phyloP scores from a whole-genome alignment of 2,797 vertebrate genomes.

The Philypnodon macrostomus region DNA sequence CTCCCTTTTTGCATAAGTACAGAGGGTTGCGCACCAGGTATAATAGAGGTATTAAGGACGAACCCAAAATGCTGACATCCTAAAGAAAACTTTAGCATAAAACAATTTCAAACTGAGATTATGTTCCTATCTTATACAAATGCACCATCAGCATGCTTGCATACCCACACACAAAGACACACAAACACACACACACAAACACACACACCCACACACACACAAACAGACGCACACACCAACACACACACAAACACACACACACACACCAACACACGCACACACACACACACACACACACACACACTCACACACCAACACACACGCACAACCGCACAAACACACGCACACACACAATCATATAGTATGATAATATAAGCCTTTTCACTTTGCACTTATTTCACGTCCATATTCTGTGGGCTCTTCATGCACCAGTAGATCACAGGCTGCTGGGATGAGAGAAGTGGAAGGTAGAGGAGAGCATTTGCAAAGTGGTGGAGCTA shows the following conservation, averaged over 20 bases:
- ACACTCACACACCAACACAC: too few relatives aligned
- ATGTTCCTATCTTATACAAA: conserved; percentile 15
- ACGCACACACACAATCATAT: too few relatives aligned
- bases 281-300: too few relatives aligned
- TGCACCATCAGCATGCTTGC: conserved; percentile 22
- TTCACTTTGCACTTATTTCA: conserved; percentile 49
- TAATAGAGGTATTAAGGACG: conserved; percentile 22
- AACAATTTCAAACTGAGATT: conserved; percentile 26
- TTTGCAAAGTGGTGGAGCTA: conserved; percentile 47
- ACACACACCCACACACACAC: too few relatives aligned
- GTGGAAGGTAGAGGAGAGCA: conserved; percentile 24
- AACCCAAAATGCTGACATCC: conserved; percentile 32
- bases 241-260: too few relatives aligned
- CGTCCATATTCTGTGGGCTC: conserved; percentile 41
- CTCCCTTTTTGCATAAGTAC: too few relatives aligned
- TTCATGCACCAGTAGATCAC: conserved; percentile 57
- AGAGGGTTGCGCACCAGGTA: conserved; percentile 12
- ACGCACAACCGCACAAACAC: too few relatives aligned
- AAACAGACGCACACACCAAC: too few relatives aligned
- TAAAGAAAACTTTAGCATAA: conserved; percentile 10
- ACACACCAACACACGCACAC: too few relatives aligned
- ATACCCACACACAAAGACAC: too few relatives aligned
- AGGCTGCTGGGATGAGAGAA: conserved; percentile 47
- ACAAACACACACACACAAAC: too few relatives aligned
- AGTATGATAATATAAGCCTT: conserved; percentile 16